phyloP scores from a whole-genome alignment of 2,113 vertebrate species.

The Syngnathus scovelli region DNA sequence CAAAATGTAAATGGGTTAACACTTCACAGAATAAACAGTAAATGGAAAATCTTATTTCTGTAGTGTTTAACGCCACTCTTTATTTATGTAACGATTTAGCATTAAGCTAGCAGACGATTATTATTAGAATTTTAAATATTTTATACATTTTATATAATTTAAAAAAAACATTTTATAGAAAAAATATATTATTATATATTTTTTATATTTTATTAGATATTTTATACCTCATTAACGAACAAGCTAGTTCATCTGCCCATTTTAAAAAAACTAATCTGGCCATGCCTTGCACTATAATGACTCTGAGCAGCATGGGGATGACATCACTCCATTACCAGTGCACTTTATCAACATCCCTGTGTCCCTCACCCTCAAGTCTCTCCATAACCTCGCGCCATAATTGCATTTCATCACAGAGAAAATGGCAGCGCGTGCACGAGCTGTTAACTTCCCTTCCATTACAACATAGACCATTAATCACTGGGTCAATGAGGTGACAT shows the following conservation, averaged over 20 bases:
- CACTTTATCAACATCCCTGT: not conserved
- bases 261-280: not conserved
- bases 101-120: too few species aligned
- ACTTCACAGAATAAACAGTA: not conserved
- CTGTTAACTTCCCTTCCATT: constrained; percentile 1
- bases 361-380: not conserved
- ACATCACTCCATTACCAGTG: not conserved
- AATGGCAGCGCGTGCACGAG: not conserved
- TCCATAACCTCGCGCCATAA: not conserved
- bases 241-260: not conserved
- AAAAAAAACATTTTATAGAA: too few species aligned
- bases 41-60: not conserved
- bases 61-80: not conserved
- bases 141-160: too few species aligned
- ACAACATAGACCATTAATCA: constrained; percentile 6
- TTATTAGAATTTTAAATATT: too few species aligned
- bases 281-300: not conserved
- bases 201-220: not conserved
- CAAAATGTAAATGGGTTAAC: not conserved
- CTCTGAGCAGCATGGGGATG: not conserved
- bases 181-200: too few species aligned
- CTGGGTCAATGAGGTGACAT: constrained; percentile 6
- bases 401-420: not conserved
- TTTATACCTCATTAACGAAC: not conserved
- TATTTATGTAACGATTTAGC: too few species aligned